Evolutionary conservation across 2,113 vertebrate species (phyloP), one percentile per base, ranked within the genome.

Genomic region (Cettia cetti): DNA sequence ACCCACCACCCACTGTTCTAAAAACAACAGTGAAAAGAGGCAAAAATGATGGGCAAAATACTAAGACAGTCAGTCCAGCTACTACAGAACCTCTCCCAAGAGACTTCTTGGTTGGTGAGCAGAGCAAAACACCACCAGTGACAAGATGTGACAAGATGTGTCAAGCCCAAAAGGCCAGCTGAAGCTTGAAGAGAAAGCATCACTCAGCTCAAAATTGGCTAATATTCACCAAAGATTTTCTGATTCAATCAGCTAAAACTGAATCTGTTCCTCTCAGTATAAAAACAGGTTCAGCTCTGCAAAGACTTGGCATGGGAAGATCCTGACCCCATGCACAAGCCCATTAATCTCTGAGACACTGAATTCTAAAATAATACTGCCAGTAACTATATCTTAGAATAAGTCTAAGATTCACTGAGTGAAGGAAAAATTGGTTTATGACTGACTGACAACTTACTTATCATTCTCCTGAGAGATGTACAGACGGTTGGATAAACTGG

Each of bases 381-480:
- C 40, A 3, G 2, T 42, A 64, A 3, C 59, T 78, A 0, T 3
- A 63, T 28, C 44, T 65, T 53, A 52, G 30, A 84, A 9, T 30
- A 50, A 83, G 49, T 44, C 69, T 72, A 40, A 72, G 18, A 49
- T 85, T 79, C 66, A 82, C 0, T 27, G 21, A 87, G 15, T 15
- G 22, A 65, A 89, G 23, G n/a, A 72, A 78, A 57, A 23, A 3
- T 26, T 15, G 6, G 39, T 63, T 93, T 53, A 57, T 19, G 39
- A 47, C 19, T 31, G 40, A 78, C 28, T 40, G 47, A 57, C n/a
- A 83, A 94, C 98, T 81, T 97, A 99, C 99, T 99, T 99, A 86
- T 99, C 99, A 52, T 98, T 99, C 95, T 99, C 99, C 86, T 99
- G 99, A 24, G 99, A 99, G 96, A 99, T 99, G 97, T 99, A 99